A percentile compares a stretch with the other conserved stretches of the same genome.
These are phyloP conservation scores for Erynnis tages DNA, from an alignment of 2,888 invertebrate genomes.

Conservation along the genomic window DNA sequence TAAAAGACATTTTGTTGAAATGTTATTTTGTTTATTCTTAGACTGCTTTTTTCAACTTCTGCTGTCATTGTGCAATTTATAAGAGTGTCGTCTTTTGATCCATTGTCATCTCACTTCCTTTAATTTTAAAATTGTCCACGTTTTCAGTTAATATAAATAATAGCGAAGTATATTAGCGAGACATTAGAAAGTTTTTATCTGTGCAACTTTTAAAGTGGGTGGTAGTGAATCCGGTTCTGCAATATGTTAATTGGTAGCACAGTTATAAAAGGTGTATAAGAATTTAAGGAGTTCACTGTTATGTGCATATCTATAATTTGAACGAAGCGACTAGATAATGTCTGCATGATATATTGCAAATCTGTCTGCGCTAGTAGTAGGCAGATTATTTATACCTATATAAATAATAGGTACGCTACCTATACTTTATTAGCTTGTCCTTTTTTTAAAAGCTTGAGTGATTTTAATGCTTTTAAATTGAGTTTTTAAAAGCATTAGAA, in stretches of 20 bases:
- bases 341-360: slow-evolving; percentile 1
- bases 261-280: slow-evolving; percentile 31
- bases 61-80: neutral
- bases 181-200: slow-evolving; percentile 38
- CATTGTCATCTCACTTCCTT: slow-evolving; percentile 1
- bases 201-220: slow-evolving; percentile 28
- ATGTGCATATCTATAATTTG: neutral
- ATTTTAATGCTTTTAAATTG: too few relatives aligned
- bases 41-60: slow-evolving; percentile 7
- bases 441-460: too few relatives aligned
- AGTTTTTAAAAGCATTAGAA: too few relatives aligned
- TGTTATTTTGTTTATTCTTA: slow-evolving; percentile 10
- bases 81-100: neutral
- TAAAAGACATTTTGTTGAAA: slow-evolving; percentile 6
- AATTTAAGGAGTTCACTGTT: slow-evolving; percentile 8
- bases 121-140: slow-evolving; percentile 11
- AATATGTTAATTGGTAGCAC: slow-evolving; percentile 28
- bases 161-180: slow-evolving; percentile 9
- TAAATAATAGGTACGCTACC: too few relatives aligned
- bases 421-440: too few relatives aligned
- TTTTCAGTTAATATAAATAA: slow-evolving; percentile 10
- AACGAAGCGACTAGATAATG: neutral
- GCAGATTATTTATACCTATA: too few relatives aligned
- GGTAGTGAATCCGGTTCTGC: slow-evolving; percentile 29
- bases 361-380: too few relatives aligned